phyloP scores from a whole-genome alignment of 2,888 invertebrate genomes.

The Psylliodes chrysocephalus region DNA sequence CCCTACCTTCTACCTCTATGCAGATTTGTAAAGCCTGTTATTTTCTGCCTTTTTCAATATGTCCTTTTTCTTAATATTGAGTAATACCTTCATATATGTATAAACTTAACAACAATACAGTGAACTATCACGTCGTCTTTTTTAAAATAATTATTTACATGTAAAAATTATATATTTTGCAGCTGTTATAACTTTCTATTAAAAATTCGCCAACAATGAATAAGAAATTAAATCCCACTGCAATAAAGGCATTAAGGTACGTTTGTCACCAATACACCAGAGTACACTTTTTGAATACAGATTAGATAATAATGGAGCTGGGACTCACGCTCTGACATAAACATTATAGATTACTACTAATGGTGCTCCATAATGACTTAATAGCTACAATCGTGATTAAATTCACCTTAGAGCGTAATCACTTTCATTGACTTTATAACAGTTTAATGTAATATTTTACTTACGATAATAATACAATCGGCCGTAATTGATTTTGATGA shows the following conservation, averaged over 20 bases:
- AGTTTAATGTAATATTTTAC: conserved; percentile 36
- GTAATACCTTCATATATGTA: too few relatives aligned
- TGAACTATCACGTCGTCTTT: neutral
- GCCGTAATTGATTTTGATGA: conserved; percentile 36
- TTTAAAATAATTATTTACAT: neutral
- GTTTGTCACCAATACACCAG: conserved; percentile 26
- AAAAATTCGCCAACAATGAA: neutral
- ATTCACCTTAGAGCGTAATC: conserved; percentile 38
- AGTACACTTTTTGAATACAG: conserved; percentile 35
- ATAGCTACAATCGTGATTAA: conserved; percentile 44
- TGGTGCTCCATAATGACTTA: conserved; percentile 43
- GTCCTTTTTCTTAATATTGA: too few relatives aligned
- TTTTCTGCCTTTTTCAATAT: too few relatives aligned
- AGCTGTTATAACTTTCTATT: neutral
- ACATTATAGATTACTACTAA: conserved; percentile 42
- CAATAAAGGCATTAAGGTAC: neutral
- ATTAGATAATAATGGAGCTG: conserved; percentile 35
- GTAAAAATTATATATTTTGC: neutral
- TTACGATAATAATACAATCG: conserved; percentile 31
- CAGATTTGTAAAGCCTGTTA: too few relatives aligned
- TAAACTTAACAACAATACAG: too few relatives aligned
- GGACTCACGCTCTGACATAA: conserved; percentile 38
- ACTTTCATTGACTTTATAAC: conserved; percentile 37
- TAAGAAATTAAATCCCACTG: neutral
- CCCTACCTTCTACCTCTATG: too few relatives aligned